Evolutionary conservation across 53 echinoderm and acorn worm species (phyloP).

Genomic region (Holothuria scabra): DNA sequence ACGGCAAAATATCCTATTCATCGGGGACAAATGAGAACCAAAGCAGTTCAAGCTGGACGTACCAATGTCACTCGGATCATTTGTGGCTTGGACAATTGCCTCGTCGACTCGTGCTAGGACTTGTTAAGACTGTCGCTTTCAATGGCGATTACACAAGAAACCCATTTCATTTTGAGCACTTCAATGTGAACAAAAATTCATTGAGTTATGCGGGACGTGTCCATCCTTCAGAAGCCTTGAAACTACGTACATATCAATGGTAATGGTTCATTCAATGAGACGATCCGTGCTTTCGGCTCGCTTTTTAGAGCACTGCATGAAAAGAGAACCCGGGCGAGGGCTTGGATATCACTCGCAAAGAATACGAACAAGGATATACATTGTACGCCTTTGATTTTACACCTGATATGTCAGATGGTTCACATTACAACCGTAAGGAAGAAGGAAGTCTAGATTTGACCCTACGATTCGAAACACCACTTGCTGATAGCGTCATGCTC

Average conservation of each 20-base stretch:
- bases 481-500: slow-evolving; percentile 28
- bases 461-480: slow-evolving; percentile 21
- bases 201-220: slow-evolving; percentile 40
- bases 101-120: background rate
- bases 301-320: slow-evolving; percentile 59
- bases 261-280: background rate
- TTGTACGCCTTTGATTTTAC: slow-evolving; percentile 64
- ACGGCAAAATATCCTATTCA: slow-evolving; percentile 38
- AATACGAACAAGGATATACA: slow-evolving; percentile 38
- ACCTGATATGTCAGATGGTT: too few species aligned
- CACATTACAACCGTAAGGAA: slow-evolving; percentile 60
- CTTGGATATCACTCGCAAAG: slow-evolving; percentile 27
- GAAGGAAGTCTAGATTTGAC: slow-evolving; percentile 38
- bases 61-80: slow-evolving; percentile 10
- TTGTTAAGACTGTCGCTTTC: background rate
- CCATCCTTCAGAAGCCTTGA: slow-evolving; percentile 17
- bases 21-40: slow-evolving; percentile 15
- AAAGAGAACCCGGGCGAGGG: background rate
- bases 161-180: background rate
- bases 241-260: slow-evolving; percentile 24
- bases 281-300: slow-evolving; percentile 28
- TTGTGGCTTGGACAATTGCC: background rate
- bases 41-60: background rate
- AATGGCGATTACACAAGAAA: background rate
- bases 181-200: slow-evolving; percentile 12